Percentiles rank a stretch among this genome's conserved stretches.
Conservation (phyloP, 2,113 vertebrate species). For the Ammodytes marinus region DNA sequence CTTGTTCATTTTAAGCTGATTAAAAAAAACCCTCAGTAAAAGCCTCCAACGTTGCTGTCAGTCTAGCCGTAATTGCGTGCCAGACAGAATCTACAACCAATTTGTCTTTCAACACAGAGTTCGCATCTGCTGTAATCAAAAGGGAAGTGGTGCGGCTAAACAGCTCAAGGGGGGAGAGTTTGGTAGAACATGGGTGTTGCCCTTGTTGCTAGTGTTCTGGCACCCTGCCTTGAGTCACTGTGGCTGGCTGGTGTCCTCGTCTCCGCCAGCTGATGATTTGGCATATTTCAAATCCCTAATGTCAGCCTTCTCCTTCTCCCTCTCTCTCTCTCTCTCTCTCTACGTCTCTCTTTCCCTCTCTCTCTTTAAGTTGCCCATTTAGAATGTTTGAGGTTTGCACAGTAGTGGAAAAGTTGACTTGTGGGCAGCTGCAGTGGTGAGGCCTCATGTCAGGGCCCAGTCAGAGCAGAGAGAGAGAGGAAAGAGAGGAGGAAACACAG, state of each 20-base stretch:
- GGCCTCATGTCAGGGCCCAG: constrained; percentile 33
- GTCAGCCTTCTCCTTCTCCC: background rate
- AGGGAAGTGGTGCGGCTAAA: constrained; percentile 65
- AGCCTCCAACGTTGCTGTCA: background rate
- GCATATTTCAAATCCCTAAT: constrained; percentile 28
- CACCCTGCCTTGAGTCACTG: constrained; percentile 40
- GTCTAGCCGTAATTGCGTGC: background rate
- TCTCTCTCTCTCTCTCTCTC: no score
- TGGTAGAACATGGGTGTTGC: constrained; percentile 63
- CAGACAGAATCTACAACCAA: background rate
- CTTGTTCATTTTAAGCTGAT: background rate
- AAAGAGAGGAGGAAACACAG: background rate
- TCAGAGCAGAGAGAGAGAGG: constrained; percentile 1
- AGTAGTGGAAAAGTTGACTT: constrained; percentile 73
- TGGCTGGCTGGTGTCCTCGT: background rate
- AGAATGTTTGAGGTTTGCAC: constrained; percentile 26
- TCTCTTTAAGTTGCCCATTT: background rate
- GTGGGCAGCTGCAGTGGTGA: constrained; percentile 35
- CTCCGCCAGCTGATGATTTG: constrained; percentile 50
- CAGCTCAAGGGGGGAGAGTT: constrained; percentile 33
- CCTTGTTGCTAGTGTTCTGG: constrained; percentile 23
- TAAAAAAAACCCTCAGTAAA: background rate
- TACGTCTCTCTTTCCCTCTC: background rate
- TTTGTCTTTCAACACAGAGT: constrained; percentile 48
- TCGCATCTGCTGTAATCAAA: constrained; percentile 62